A percentile compares a stretch with the other conserved stretches of the same genome.
phyloP scores from a whole-genome alignment of 2,113 vertebrate genomes.

The Sinocyclocheilus maitianheensis region DNA sequence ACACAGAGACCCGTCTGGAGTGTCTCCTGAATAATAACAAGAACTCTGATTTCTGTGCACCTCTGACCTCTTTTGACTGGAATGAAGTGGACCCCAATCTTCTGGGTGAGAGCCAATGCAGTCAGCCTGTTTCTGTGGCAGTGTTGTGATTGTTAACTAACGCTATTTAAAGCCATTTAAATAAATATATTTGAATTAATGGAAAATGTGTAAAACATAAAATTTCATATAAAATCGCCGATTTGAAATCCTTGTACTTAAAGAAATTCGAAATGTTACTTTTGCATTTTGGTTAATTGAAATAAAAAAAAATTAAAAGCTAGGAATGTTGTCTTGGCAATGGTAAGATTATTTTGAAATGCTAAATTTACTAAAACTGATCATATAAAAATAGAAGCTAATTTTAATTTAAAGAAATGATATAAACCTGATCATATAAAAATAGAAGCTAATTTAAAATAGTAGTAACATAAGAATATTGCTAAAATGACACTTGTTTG shows the following conservation, averaged over 20 bases:
- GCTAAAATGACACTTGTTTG: not conserved
- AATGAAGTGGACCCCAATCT: slow-evolving; percentile 99
- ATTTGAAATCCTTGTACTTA: too few relatives aligned
- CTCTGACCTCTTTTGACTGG: slow-evolving; percentile 98
- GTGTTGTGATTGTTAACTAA: not conserved
- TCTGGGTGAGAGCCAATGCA: slow-evolving; percentile 79
- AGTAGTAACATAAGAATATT: not conserved
- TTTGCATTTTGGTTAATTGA: not conserved
- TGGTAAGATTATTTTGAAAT: not conserved
- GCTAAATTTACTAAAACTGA: not conserved
- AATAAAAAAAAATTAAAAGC: too few relatives aligned
- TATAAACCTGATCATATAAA: too few relatives aligned
- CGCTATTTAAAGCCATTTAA: not conserved
- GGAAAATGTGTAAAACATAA: too few relatives aligned
- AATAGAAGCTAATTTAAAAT: too few relatives aligned
- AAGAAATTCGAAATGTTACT: not conserved
- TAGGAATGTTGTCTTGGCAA: not conserved
- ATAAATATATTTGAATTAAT: not conserved
- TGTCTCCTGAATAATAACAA: slow-evolving; percentile 99
- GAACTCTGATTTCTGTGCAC: slow-evolving; percentile 98
- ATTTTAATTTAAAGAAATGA: too few relatives aligned
- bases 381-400: not conserved
- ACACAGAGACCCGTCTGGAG: slow-evolving; percentile 96
- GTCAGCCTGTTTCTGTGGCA: not conserved
- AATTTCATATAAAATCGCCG: too few relatives aligned